Evolutionary conservation across 1,140 invertebrate species (phyloP).

Genomic region (Lordiphosa stackelbergi): DNA sequence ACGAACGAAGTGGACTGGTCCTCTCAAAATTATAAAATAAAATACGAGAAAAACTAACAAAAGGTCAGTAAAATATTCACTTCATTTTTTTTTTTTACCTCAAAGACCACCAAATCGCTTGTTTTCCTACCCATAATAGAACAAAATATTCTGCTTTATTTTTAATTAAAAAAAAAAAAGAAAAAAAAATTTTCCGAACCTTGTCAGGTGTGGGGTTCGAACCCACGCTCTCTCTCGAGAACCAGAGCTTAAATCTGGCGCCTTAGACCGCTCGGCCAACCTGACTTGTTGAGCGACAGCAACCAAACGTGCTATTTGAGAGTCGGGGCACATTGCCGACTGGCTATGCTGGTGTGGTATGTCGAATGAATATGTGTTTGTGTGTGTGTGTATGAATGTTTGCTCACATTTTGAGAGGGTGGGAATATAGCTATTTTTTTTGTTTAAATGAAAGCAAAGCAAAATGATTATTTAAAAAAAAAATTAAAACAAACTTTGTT

Average conservation of each 20-base stretch:
- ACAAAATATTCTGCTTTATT: slow-evolving; percentile 1
- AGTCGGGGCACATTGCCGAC: slow-evolving; percentile 7
- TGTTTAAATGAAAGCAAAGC: too few relatives aligned
- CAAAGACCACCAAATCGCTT: not conserved
- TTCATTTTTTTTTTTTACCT: too few relatives aligned
- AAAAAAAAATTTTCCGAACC: slow-evolving; percentile 16
- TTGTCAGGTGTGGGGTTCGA: slow-evolving; percentile 86
- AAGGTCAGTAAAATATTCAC: too few relatives aligned
- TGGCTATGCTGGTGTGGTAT: slow-evolving; percentile 18
- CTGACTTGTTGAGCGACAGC: slow-evolving; percentile 75
- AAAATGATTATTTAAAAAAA: too few relatives aligned
- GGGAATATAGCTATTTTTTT: too few relatives aligned
- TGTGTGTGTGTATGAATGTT: slow-evolving; percentile 2
- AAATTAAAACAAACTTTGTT: too few relatives aligned
- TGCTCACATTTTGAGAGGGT: not conserved
- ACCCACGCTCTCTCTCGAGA: slow-evolving; percentile 85
- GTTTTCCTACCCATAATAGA: not conserved
- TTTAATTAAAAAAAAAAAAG: slow-evolving; percentile 2
- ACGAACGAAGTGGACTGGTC: not conserved
- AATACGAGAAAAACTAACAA: too few relatives aligned
- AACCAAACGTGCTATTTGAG: slow-evolving; percentile 43
- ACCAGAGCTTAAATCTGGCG: slow-evolving; percentile 87
- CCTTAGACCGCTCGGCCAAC: slow-evolving; percentile 86
- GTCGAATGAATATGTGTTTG: not conserved
- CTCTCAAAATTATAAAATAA: not conserved